Base-by-base conservation (phyloP, 2,888 invertebrate genomes). In the Creontiades dilutus region DNA sequence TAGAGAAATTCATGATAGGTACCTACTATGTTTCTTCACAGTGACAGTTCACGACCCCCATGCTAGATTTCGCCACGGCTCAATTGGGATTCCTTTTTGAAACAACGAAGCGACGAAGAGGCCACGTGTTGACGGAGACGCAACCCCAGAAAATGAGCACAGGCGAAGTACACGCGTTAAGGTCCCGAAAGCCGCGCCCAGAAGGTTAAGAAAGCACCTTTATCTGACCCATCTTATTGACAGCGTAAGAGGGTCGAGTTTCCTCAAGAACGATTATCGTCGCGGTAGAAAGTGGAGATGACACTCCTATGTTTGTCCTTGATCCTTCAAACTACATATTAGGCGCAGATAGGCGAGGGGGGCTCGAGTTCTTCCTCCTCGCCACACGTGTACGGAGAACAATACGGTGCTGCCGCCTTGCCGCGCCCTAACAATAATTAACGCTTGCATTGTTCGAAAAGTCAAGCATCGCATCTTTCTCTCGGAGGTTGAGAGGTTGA, bases 271-370 rank as follows among this genome's bases (percentile, higher is more conserved):
- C 61, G 85, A 85, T 85, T 85, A 85, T 61, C 85, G 57, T 46
- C 85, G 55, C 12, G 16, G 37, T 85, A 85, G 85, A 85, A 85
- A 85, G 85, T 85, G 28, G 85, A 61, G 78, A 28, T 88, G 88
- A 88, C 88, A 88, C 88, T 88, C 88, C 88, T 88, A 88, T 88
- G 80, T 88, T 88, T 88, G 88, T 80, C 88, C 88, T 88, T 88
- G 88, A 88, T 88, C 88, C 78, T 88, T 88, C 88, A 78, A 88
- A 76, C 61, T 61, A 23, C 68, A 68, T 68, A 61, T 85, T 28
- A 61, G 85, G 14, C 85, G 28, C 57, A 37, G 37, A 37, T 37
- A 37, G 37, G 7, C 37, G 37, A n/a, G 37, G 13, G 47, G 52
- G 46, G 13, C 37, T 61, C 61, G 85, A 61, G 61, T 28, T 61